These are phyloP conservation scores for Frieseomelitta varia DNA, from an alignment of 1,140 invertebrate species.

Conservation along the genomic window DNA sequence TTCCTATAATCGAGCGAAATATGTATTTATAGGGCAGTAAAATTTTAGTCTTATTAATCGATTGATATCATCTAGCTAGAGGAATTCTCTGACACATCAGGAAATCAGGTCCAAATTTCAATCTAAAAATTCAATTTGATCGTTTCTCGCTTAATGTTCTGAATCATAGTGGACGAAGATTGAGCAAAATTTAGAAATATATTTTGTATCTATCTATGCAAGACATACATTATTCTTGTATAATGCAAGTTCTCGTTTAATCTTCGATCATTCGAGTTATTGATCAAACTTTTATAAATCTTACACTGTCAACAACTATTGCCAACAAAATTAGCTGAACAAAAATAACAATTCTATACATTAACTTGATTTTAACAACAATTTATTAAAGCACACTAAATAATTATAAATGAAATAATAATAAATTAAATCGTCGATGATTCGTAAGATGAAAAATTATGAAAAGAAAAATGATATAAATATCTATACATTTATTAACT, in stretches of 20 bases:
- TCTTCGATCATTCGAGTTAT: neutral
- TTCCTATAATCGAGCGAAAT: no score
- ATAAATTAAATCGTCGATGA: no score
- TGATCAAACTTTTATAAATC: neutral
- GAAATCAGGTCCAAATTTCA: neutral
- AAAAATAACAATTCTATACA: no score
- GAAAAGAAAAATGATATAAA: no score
- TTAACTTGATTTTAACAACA: no score
- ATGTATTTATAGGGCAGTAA: no score
- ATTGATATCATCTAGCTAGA: neutral
- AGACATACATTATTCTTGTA: neutral
- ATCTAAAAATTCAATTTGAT: neutral
- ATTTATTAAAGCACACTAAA: no score
- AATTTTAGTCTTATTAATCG: neutral
- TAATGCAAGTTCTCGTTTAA: neutral
- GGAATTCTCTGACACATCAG: neutral
- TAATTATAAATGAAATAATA: no score
- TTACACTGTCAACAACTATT: neutral
- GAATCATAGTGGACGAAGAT: neutral
- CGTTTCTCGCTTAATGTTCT: neutral
- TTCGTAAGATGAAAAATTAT: no score
- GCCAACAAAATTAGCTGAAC: no score
- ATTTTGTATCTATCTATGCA: neutral
- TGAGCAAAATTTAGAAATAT: neutral
- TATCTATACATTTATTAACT: no score